Conservation (phyloP, 2,113 vertebrate species). For the Chloroceryle aenea region DNA sequence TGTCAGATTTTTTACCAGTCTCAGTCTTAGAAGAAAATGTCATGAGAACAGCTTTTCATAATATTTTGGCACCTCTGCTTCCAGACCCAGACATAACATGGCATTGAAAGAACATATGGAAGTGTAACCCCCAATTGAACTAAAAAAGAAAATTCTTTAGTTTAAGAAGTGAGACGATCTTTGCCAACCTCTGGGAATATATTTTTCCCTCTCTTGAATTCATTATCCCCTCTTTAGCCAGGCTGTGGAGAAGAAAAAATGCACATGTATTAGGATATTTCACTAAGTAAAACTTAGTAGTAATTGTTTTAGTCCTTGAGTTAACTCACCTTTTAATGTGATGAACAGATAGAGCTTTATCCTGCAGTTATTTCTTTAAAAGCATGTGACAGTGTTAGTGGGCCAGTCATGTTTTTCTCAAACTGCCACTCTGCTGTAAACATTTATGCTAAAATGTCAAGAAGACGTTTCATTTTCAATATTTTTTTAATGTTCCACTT, state of each 20-base stretch:
- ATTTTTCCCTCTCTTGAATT: not conserved
- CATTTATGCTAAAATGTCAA: conserved; percentile 10
- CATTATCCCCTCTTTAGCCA: not conserved
- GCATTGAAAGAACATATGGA: not conserved
- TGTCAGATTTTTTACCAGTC: conserved; percentile 17
- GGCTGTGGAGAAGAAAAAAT: not conserved
- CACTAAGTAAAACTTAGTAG: not conserved
- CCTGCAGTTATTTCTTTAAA: not conserved
- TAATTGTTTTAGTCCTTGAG: not conserved
- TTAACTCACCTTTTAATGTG: not conserved
- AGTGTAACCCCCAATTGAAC: not conserved
- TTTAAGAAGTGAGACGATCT: not conserved
- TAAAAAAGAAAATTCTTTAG: not conserved
- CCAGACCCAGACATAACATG: not conserved
- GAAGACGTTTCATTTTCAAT: not conserved
- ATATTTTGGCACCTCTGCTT: conserved; percentile 42
- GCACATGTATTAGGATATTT: not conserved
- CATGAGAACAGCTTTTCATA: conserved; percentile 25
- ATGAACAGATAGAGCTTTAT: not conserved
- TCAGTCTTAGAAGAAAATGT: conserved; percentile 31
- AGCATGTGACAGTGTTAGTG: not conserved
- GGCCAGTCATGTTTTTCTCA: conserved; percentile 14
- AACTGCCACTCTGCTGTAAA: not conserved
- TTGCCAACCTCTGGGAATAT: not conserved
- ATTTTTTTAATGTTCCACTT: conserved; percentile 43